These are phyloP conservation scores for Malthinus flaveolus DNA, from an alignment of 2,888 invertebrate genomes.

Conservation along the genomic window DNA sequence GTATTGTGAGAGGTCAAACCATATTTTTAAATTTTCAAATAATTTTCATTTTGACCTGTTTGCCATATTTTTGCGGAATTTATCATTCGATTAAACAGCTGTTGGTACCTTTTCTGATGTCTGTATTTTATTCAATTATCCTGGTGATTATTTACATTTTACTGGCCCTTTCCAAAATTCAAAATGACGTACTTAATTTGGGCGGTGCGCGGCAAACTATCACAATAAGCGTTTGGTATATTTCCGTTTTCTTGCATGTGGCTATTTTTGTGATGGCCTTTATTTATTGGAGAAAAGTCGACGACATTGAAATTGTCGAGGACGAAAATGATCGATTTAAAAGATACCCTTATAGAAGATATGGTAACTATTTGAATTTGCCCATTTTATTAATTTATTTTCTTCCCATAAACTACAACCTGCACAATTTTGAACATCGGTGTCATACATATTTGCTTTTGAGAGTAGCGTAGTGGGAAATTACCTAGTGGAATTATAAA, in stretches of 20 bases:
- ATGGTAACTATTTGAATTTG: constrained; percentile 4
- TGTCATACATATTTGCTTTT: no score
- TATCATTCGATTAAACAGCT: constrained; percentile 32
- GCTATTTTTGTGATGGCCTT: background rate
- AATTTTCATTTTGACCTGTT: constrained; percentile 33
- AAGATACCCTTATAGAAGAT: constrained; percentile 13
- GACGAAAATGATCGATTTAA: background rate
- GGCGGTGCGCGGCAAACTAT: no score
- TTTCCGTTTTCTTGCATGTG: background rate
- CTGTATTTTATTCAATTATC: constrained; percentile 27
- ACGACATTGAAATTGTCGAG: no score
- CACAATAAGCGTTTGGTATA: background rate
- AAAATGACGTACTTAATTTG: background rate
- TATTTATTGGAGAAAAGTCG: background rate
- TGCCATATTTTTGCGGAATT: constrained; percentile 38
- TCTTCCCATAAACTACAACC: no score
- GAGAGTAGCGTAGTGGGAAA: no score
- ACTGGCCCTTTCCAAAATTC: background rate
- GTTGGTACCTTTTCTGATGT: constrained; percentile 34
- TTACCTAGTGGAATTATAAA: no score
- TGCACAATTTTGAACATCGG: no score
- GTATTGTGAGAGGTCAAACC: constrained; percentile 17
- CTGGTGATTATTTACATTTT: constrained; percentile 16
- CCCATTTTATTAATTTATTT: background rate
- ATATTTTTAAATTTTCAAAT: constrained; percentile 36